Conservation (phyloP, 1,140 invertebrate species). For the Orchesella cincta region DNA sequence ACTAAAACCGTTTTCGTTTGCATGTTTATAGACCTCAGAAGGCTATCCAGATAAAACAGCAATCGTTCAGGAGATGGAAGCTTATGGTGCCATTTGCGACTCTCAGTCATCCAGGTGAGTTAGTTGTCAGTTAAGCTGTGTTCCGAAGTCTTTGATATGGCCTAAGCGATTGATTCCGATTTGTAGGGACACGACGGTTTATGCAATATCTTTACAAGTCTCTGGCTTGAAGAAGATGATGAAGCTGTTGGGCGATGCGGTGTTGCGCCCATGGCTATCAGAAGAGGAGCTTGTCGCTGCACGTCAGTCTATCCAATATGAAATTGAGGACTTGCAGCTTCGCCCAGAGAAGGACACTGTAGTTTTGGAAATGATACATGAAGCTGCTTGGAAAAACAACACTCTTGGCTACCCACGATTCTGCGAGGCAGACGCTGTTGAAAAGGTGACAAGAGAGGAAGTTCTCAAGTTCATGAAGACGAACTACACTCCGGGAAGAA, state of each 20-base stretch:
- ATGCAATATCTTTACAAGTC: slow-evolving; percentile 90
- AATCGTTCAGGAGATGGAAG: slow-evolving; percentile 83
- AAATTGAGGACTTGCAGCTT: slow-evolving; percentile 85
- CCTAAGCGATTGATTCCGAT: neutral
- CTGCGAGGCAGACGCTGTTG: slow-evolving; percentile 79
- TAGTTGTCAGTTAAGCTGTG: no score
- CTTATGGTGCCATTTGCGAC: slow-evolving; percentile 96
- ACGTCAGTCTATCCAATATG: slow-evolving; percentile 80
- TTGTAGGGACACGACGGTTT: slow-evolving; percentile 86
- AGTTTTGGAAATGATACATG: slow-evolving; percentile 95
- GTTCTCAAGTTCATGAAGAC: slow-evolving; percentile 85
- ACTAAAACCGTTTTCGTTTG: slow-evolving; percentile 33
- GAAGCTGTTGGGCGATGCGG: slow-evolving; percentile 86
- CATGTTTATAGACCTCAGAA: slow-evolving; percentile 73
- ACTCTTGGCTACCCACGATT: slow-evolving; percentile 96
- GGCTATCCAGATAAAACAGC: slow-evolving; percentile 77
- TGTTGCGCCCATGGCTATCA: slow-evolving; percentile 80
- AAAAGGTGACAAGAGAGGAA: slow-evolving; percentile 73
- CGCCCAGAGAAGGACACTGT: slow-evolving; percentile 92
- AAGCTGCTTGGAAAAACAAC: slow-evolving; percentile 86
- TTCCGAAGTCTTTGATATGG: no score
- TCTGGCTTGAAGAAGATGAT: slow-evolving; percentile 80
- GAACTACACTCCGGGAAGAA: slow-evolving; percentile 83
- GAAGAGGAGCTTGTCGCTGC: slow-evolving; percentile 73
- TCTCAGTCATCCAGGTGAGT: slow-evolving; percentile 82